These are phyloP conservation scores for Pachyramphus minor DNA, from an alignment of 2,113 vertebrate species.

Conservation along the genomic window DNA sequence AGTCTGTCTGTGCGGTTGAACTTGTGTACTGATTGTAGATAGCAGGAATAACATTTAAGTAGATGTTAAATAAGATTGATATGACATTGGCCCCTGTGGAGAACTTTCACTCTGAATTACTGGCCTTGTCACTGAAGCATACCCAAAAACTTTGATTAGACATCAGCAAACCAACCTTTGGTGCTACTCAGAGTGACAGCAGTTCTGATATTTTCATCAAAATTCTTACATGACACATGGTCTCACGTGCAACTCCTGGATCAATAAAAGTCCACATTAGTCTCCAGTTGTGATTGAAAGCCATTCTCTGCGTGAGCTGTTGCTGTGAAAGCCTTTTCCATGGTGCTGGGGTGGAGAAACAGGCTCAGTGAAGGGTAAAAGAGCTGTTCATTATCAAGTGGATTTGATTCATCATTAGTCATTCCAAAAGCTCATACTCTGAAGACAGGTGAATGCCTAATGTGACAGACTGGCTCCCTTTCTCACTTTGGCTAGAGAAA, in stretches of 20 bases:
- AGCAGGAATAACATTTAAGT: neutral
- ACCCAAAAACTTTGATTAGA: slow-evolving; percentile 24
- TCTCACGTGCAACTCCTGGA: neutral
- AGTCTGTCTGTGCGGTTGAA: neutral
- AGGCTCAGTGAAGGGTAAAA: neutral
- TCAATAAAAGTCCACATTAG: neutral
- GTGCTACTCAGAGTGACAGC: slow-evolving; percentile 6
- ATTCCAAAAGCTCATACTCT: neutral
- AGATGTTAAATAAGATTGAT: slow-evolving; percentile 54
- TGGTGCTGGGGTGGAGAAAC: neutral
- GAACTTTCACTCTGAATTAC: slow-evolving; percentile 14
- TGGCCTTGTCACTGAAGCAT: neutral
- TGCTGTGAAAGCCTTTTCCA: neutral
- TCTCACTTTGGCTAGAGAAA: neutral
- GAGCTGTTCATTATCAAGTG: neutral
- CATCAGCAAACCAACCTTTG: slow-evolving; percentile 10
- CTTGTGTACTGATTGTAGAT: neutral
- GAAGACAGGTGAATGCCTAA: neutral
- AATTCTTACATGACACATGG: neutral
- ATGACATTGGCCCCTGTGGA: neutral
- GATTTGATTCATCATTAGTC: slow-evolving; percentile 17
- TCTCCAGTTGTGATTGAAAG: neutral
- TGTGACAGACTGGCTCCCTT: neutral
- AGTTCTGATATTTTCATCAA: slow-evolving; percentile 53
- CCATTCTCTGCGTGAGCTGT: neutral